Conservation (phyloP, 2,797 vertebrate genomes). For the Lindbergichthys nudifrons region DNA sequence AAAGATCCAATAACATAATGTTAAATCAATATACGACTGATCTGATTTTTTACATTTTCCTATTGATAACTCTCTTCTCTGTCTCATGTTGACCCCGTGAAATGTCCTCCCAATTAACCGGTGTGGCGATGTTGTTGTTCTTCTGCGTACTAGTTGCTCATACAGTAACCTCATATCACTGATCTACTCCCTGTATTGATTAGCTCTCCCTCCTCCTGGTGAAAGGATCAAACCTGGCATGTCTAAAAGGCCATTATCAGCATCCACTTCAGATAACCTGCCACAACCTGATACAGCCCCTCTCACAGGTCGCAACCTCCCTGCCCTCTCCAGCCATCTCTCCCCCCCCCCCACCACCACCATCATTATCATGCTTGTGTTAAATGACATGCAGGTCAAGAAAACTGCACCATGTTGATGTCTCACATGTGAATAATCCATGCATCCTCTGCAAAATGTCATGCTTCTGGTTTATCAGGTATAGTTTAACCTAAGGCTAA, state of each 20-base stretch:
- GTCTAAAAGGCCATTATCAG: constrained; percentile 87
- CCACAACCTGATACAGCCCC: constrained; percentile 81
- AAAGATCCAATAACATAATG: constrained; percentile 45
- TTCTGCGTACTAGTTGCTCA: constrained; percentile 66
- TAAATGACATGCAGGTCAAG: constrained; percentile 75
- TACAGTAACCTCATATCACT: constrained; percentile 84
- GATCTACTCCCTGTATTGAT: constrained; percentile 85
- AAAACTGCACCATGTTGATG: constrained; percentile 61
- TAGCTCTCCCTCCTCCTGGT: constrained; percentile 69
- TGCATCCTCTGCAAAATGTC: constrained; percentile 54
- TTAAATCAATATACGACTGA: constrained; percentile 57
- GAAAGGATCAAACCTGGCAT: constrained; percentile 83
- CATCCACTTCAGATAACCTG: constrained; percentile 84
- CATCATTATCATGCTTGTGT: constrained; percentile 72
- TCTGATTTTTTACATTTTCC: constrained; percentile 58
- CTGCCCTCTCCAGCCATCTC: constrained; percentile 68
- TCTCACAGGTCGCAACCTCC: constrained; percentile 78
- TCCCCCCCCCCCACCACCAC: neutral
- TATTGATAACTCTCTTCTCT: constrained; percentile 68
- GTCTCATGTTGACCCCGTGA: constrained; percentile 65
- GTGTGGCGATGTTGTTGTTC: constrained; percentile 63
- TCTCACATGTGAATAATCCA: constrained; percentile 67
- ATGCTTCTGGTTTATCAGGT: constrained; percentile 20
- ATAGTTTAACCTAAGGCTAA: constrained; percentile 15
- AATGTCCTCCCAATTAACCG: constrained; percentile 81